phyloP scores from a whole-genome alignment of 2,113 vertebrate species.

The Helogale parvula region DNA sequence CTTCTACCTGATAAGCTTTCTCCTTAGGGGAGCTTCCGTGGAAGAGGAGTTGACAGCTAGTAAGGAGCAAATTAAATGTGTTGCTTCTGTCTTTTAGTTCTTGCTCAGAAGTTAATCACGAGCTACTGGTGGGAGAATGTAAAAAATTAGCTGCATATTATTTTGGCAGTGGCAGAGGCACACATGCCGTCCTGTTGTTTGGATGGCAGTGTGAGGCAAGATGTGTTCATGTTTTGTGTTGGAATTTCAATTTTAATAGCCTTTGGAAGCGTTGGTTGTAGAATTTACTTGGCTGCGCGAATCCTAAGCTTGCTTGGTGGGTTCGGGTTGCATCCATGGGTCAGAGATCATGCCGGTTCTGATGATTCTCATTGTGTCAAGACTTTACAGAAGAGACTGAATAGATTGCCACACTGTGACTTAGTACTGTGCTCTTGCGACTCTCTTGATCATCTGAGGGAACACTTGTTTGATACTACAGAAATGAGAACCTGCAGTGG shows the following conservation, averaged over 20 bases:
- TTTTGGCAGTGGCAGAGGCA: neutral
- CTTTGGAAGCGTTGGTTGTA: neutral
- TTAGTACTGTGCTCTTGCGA: neutral
- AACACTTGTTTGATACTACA: neutral
- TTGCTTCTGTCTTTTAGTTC: slow-evolving; percentile 22
- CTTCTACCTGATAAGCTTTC: slow-evolving; percentile 35
- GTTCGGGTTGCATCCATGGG: neutral
- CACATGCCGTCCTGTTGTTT: neutral
- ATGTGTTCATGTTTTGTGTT: neutral
- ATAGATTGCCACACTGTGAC: neutral
- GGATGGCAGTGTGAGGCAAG: neutral
- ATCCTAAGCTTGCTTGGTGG: neutral
- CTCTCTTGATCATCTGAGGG: neutral
- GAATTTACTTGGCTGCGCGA: neutral
- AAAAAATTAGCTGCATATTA: neutral
- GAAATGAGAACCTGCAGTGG: neutral
- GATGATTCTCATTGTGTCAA: neutral
- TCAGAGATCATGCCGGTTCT: neutral
- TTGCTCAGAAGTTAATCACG: slow-evolving; percentile 33
- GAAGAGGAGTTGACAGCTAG: slow-evolving; percentile 24
- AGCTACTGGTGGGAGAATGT: neutral
- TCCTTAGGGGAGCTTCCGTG: slow-evolving; percentile 7
- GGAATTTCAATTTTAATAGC: neutral
- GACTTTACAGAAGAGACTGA: neutral
- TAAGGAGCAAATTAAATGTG: slow-evolving; percentile 16